These are phyloP conservation scores for Rhineura floridana DNA, from an alignment of 2,113 vertebrate genomes.

Conservation along the genomic window DNA sequence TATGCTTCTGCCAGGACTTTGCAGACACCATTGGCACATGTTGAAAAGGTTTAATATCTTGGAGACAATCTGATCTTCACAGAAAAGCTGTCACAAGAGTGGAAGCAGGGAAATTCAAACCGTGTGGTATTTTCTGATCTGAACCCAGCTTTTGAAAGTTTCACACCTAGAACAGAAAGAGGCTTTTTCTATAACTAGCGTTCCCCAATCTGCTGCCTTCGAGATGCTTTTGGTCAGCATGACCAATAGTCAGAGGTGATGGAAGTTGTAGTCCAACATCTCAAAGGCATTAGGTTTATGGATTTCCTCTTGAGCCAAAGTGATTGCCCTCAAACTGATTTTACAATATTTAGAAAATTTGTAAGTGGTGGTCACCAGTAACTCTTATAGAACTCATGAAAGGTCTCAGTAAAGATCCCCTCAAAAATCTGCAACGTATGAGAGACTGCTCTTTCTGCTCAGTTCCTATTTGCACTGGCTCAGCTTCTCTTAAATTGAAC, in stretches of 20 bases:
- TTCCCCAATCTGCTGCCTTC: too few relatives aligned
- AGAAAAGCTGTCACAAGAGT: neutral
- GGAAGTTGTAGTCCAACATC: too few relatives aligned
- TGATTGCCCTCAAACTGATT: constrained; percentile 6
- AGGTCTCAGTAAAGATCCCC: too few relatives aligned
- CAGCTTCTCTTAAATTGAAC: too few relatives aligned
- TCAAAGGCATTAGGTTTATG: too few relatives aligned
- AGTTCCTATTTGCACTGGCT: too few relatives aligned
- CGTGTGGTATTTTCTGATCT: constrained; percentile 12
- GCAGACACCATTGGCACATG: neutral
- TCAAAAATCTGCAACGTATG: too few relatives aligned
- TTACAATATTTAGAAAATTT: neutral
- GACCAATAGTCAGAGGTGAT: too few relatives aligned
- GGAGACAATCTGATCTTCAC: neutral
- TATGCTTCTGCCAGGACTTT: constrained; percentile 39
- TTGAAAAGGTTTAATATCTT: constrained; percentile 30
- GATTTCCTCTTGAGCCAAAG: constrained; percentile 47
- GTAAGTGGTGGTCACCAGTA: too few relatives aligned
- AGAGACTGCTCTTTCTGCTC: too few relatives aligned
- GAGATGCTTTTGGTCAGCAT: too few relatives aligned
- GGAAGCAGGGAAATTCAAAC: constrained; percentile 11
- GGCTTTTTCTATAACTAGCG: neutral
- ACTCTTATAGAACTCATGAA: too few relatives aligned
- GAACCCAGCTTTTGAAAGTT: neutral
- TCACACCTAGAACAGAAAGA: constrained; percentile 31